phyloP scores from a whole-genome alignment of 2,888 invertebrate genomes.

The Muschampia plurimacula region DNA sequence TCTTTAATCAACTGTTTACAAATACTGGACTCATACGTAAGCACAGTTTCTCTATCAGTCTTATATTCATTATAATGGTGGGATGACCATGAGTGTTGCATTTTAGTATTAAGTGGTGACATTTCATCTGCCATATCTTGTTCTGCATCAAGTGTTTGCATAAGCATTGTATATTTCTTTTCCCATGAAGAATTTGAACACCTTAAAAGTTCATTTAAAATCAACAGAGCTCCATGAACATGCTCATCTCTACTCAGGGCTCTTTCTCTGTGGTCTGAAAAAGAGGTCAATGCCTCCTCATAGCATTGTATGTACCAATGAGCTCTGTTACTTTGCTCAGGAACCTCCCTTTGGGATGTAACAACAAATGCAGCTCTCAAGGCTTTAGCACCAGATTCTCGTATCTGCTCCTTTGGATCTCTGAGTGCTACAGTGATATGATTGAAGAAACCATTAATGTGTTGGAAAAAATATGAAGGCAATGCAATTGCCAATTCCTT shows the following conservation, averaged over 20 bases:
- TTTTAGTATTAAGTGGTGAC: constrained; percentile 79
- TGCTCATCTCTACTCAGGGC: constrained; percentile 94
- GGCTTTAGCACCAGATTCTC: constrained; percentile 97
- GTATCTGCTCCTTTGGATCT: constrained; percentile 95
- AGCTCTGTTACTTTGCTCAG: constrained; percentile 94
- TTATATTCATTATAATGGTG: constrained; percentile 69
- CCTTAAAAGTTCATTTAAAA: constrained; percentile 96
- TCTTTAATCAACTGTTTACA: constrained; percentile 94
- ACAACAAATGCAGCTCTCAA: constrained; percentile 97
- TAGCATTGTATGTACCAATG: constrained; percentile 97
- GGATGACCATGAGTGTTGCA: constrained; percentile 64
- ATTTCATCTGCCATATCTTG: constrained; percentile 82
- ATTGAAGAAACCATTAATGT: constrained; percentile 95
- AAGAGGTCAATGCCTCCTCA: constrained; percentile 93
- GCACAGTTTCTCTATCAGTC: constrained; percentile 63
- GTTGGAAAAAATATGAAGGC: constrained; percentile 98
- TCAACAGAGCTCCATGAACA: constrained; percentile 95
- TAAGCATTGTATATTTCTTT: constrained; percentile 90
- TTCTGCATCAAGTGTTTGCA: constrained; percentile 85
- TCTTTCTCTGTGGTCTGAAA: constrained; percentile 88
- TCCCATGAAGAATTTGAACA: constrained; percentile 96
- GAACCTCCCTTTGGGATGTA: constrained; percentile 96
- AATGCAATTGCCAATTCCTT: constrained; percentile 97
- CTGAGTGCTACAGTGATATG: constrained; percentile 95
- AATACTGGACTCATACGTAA: constrained; percentile 91